These are phyloP conservation scores for Heliconius nattereri DNA, from an alignment of 1,140 invertebrate species.

Conservation along the genomic window DNA sequence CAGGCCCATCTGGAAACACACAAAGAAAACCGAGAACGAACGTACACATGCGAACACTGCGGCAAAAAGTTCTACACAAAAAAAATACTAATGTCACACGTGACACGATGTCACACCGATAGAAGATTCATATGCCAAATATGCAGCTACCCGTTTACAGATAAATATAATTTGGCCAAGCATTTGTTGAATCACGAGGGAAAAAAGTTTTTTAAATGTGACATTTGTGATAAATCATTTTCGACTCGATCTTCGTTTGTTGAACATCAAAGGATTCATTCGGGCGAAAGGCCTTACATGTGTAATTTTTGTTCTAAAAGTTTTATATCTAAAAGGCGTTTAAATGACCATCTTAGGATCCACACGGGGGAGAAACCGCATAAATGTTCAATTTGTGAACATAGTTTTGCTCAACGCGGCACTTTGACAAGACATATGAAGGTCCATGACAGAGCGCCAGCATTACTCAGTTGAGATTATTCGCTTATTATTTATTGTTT, in stretches of 20 bases:
- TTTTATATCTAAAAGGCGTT: conserved; percentile 66
- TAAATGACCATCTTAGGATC: conserved; percentile 82
- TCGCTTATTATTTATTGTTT: too few species aligned
- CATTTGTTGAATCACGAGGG: conserved; percentile 85
- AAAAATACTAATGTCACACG: conserved; percentile 59
- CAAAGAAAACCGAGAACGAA: conserved; percentile 63
- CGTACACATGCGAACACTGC: conserved; percentile 70
- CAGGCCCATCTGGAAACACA: conserved; percentile 74
- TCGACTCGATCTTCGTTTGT: conserved; percentile 79
- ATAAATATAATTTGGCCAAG: conserved; percentile 82
- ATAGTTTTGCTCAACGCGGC: conserved; percentile 82
- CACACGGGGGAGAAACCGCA: conserved; percentile 88
- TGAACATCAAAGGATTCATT: conserved; percentile 82
- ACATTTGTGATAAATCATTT: conserved; percentile 82
- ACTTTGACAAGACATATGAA: conserved; percentile 80
- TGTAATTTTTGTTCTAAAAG: conserved; percentile 83
- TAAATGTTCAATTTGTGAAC: conserved; percentile 83
- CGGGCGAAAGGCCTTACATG: conserved; percentile 82
- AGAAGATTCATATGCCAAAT: conserved; percentile 67
- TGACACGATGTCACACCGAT: conserved; percentile 60
- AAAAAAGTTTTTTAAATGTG: conserved; percentile 83
- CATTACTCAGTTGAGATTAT: background rate
- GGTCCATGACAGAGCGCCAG: conserved; percentile 68
- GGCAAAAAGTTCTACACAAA: conserved; percentile 75
- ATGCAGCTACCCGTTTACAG: conserved; percentile 72